A percentile compares a stretch with the other conserved stretches of the same genome.
Evolutionary conservation across 1,140 invertebrate species (phyloP).

Genomic region (Drosophila azteca): DNA sequence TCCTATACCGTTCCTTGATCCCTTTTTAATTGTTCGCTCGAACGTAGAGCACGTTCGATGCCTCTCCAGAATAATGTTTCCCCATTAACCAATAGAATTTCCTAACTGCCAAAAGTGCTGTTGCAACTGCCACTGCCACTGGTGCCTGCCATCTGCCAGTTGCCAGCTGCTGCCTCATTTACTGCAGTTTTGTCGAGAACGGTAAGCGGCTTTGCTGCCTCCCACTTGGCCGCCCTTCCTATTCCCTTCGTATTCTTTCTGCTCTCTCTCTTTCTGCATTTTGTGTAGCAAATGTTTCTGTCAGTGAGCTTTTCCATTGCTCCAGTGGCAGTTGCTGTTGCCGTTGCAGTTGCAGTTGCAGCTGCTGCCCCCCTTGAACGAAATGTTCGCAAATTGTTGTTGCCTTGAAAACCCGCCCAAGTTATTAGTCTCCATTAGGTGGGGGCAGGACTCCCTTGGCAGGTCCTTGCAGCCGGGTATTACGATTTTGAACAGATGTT

Average conservation of each 20-base stretch:
- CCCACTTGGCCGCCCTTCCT: neutral
- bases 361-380: conserved; percentile 4
- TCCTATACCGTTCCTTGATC: conserved; percentile 9
- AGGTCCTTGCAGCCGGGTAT: no score
- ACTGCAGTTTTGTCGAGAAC: conserved; percentile 13
- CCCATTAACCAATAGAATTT: conserved; percentile 24
- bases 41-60: neutral
- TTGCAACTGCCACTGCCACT: conserved; percentile 23
- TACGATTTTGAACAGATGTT: no score
- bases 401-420: conserved; percentile 22
- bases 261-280: conserved; percentile 23
- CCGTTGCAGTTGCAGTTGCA: conserved; percentile 15
- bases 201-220: conserved; percentile 42
- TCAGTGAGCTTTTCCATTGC: conserved; percentile 36
- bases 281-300: conserved; percentile 43
- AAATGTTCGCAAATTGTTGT: no score
- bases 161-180: conserved; percentile 29
- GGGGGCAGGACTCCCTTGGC: neutral
- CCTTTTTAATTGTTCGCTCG: neutral
- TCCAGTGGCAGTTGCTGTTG: conserved; percentile 2
- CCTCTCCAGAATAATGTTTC: neutral
- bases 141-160: conserved; percentile 18
- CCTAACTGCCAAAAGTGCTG: conserved; percentile 16
- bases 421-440: conserved; percentile 49
- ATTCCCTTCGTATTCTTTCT: neutral